Conservation (phyloP, 2,797 vertebrate species). For the Hydrophis major region DNA sequence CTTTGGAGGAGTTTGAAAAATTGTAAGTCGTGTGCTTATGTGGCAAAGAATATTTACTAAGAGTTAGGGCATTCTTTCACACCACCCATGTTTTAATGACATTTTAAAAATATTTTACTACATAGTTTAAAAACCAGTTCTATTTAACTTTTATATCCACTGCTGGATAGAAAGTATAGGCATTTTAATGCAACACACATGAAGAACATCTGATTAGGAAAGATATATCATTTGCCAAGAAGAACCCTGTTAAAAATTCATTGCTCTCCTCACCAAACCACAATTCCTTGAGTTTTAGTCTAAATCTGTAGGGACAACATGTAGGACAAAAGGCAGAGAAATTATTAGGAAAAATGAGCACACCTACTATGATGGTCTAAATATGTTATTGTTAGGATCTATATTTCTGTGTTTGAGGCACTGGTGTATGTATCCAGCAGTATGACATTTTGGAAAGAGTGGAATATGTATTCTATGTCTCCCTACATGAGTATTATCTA, state of each 20-base stretch:
- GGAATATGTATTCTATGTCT: not conserved
- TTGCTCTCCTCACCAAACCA: not conserved
- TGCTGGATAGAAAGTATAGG: not conserved
- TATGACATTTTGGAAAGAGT: not conserved
- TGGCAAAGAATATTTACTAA: not conserved
- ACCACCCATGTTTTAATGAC: not conserved
- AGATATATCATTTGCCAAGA: not conserved
- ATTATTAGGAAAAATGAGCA: not conserved
- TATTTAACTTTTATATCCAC: not conserved
- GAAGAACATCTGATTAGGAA: not conserved
- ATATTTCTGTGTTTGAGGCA: not conserved
- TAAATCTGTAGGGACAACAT: not conserved
- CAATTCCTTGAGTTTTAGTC: not conserved
- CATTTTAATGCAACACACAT: not conserved
- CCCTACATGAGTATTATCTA: not conserved
- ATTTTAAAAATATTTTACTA: not conserved
- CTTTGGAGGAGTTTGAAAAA: not conserved
- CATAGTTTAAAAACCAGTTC: not conserved
- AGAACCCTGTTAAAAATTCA: not conserved
- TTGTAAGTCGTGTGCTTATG: not conserved
- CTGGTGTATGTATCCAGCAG: not conserved
- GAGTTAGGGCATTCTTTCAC: not conserved
- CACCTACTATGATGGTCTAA: not conserved
- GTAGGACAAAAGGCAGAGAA: not conserved
- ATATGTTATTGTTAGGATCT: not conserved